A percentile compares a stretch with the other conserved stretches of the same genome.
These are phyloP conservation scores for Osmerus eperlanus DNA, from an alignment of 2,113 vertebrate species.

Conservation along the genomic window DNA sequence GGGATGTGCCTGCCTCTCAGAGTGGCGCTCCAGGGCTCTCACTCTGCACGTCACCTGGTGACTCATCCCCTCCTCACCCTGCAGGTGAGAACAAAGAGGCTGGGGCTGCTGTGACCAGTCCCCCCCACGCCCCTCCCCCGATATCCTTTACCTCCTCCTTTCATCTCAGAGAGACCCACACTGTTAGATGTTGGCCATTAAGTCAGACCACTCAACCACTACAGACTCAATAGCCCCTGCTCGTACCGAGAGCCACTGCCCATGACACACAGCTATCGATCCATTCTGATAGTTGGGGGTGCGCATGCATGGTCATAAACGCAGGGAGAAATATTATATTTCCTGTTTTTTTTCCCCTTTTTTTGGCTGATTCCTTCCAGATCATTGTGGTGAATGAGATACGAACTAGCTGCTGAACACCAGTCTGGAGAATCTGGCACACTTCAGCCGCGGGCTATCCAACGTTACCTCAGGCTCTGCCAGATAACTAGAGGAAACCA, in stretches of 20 bases:
- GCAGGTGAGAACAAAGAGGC: conserved; percentile 41
- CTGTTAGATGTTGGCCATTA: conserved; percentile 36
- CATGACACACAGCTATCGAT: conserved; percentile 25
- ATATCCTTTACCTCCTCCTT: conserved; percentile 41
- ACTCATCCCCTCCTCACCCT: conserved; percentile 46
- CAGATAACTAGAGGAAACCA: conserved; percentile 41
- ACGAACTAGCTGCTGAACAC: neutral
- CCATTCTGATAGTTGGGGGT: conserved; percentile 25
- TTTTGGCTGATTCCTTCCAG: neutral
- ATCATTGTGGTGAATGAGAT: neutral
- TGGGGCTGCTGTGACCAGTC: neutral
- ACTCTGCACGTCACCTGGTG: conserved; percentile 28
- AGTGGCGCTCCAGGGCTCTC: conserved; percentile 31
- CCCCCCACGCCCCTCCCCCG: neutral
- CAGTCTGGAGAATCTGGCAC: conserved; percentile 30
- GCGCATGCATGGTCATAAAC: neutral
- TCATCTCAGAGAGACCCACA: conserved; percentile 40
- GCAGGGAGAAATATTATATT: neutral
- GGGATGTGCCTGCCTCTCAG: conserved; percentile 34
- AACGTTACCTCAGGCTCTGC: conserved; percentile 32
- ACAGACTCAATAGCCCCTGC: conserved; percentile 13
- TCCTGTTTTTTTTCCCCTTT: neutral
- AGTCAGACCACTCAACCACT: conserved; percentile 42
- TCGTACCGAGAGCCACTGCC: conserved; percentile 14
- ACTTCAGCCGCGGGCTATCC: conserved; percentile 34